Evolutionary conservation across 2,888 invertebrate species (phyloP), one percentile per base, ranked within the genome.

Genomic region (Harpalus rufipes): DNA sequence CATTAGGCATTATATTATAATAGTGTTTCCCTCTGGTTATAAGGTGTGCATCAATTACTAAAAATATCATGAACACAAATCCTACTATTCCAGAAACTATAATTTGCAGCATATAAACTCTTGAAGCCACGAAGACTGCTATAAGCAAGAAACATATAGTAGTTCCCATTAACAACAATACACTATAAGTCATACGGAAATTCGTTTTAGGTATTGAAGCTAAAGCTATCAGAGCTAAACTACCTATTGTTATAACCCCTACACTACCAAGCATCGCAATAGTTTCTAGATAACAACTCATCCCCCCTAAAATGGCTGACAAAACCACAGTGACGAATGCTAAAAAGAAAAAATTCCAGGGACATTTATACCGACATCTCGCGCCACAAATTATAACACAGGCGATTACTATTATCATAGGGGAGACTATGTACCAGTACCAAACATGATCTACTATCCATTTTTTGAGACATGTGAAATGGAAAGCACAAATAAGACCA

Each of bases 21-120:
- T 96, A 97, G 92, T 98, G 98, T 12, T 97, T 97, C 5, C 97
- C 98, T 90, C 98, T 92, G 96, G 98, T 97, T 16, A 81, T 81
- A 87, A 95, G 90, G 91, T 98, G 98, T 0, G 97, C 98, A 91
- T 98, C 98, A 90, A 97, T 97, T n/a, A 98, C 94, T 78, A 98
- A 92, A 91, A 97, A 98, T 81, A 97, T 90, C 0, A 96, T 96
- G 91, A 98, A 98, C 0, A 98, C 90, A 5, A 97, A 91, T 0
- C 97, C 97, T 8, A 97, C 97, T 8, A 96, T 88, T 0, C 95
- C 95, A 0, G 96, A 94, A 90, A 97, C 97, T 0, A 96, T 92
- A 0, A 96, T 89, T 0, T 92, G 93, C 87, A 96, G 91, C 18
- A 93, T 92, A 87, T 92, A 92, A 86, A 90, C 90, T 41, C 90